A percentile compares a stretch with the other conserved stretches of the same genome.
These are phyloP conservation scores for Ptychodera flava DNA, from an alignment of 35 echinoderm and acorn worm genomes.

Conservation along the genomic window DNA sequence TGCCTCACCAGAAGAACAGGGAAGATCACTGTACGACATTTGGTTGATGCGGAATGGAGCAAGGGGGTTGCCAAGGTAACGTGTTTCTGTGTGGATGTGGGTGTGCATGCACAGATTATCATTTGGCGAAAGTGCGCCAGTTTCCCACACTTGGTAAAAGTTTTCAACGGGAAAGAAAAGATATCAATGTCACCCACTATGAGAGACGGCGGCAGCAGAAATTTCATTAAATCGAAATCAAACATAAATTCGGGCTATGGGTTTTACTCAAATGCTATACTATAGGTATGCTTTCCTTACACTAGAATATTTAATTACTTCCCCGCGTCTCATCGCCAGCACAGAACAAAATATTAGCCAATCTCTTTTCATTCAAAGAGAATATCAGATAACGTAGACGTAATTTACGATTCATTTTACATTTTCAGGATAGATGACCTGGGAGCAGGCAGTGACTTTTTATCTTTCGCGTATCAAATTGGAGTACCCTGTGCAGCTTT, in stretches of 20 bases:
- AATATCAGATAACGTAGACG: no score
- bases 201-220: no score
- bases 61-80: no score
- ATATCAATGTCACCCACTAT: no score
- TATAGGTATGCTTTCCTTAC: slow-evolving; percentile 47
- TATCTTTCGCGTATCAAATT: slow-evolving; percentile 38
- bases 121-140: no score
- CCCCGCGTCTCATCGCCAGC: background rate
- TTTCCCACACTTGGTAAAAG: no score
- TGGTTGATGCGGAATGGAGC: slow-evolving; percentile 29
- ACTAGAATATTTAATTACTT: background rate
- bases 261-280: slow-evolving; percentile 37
- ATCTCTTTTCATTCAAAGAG: no score
- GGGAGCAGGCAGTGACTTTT: slow-evolving; percentile 87
- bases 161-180: no score
- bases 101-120: no score
- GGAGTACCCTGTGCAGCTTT: slow-evolving; percentile 71
- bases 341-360: slow-evolving; percentile 29
- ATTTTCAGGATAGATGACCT: slow-evolving; percentile 50
- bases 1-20: slow-evolving; percentile 16
- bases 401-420: background rate
- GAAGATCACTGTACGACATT: slow-evolving; percentile 25
- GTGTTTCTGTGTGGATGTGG: no score
- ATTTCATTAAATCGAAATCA: no score
- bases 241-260: slow-evolving; percentile 20